Evolutionary conservation across 2,888 invertebrate genomes (phyloP).

Genomic region (Ganaspis brasiliensis): DNA sequence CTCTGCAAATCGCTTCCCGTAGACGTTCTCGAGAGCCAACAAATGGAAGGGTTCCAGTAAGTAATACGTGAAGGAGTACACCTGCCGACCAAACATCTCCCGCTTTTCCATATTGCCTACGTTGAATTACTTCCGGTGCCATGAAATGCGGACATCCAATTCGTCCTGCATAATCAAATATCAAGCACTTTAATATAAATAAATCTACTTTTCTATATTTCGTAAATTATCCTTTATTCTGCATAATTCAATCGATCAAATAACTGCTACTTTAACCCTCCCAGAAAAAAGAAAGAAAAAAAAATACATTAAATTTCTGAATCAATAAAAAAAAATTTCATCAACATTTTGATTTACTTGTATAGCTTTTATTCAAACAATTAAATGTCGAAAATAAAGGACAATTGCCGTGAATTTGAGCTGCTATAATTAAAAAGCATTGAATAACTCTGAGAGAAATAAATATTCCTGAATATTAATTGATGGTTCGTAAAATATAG

Average conservation of each 20-base stretch:
- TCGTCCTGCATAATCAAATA: constrained; percentile 84
- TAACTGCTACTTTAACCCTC: constrained; percentile 12
- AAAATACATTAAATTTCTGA: neutral
- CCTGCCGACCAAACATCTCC: constrained; percentile 99
- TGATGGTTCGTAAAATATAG: neutral
- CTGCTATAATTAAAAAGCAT: constrained; percentile 35
- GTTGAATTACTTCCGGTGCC: constrained; percentile 98
- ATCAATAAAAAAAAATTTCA: too few species aligned
- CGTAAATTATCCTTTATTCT: constrained; percentile 39
- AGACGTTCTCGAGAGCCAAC: constrained; percentile 96
- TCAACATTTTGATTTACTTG: neutral
- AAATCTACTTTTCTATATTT: constrained; percentile 18
- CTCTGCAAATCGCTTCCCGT: constrained; percentile 94
- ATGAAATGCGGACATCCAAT: constrained; percentile 98
- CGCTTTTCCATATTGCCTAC: constrained; percentile 94
- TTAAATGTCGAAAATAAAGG: constrained; percentile 42
- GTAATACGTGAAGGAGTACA: constrained; percentile 94
- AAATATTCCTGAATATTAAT: constrained; percentile 7
- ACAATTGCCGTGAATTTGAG: constrained; percentile 2
- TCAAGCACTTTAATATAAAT: constrained; percentile 32
- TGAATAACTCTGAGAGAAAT: constrained; percentile 36
- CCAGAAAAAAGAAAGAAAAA: neutral
- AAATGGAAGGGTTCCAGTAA: constrained; percentile 97
- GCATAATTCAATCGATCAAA: constrained; percentile 39
- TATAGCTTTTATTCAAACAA: constrained; percentile 26